Base-by-base conservation (phyloP, 2,797 vertebrate species). In the Gymnopithys bicolor region DNA sequence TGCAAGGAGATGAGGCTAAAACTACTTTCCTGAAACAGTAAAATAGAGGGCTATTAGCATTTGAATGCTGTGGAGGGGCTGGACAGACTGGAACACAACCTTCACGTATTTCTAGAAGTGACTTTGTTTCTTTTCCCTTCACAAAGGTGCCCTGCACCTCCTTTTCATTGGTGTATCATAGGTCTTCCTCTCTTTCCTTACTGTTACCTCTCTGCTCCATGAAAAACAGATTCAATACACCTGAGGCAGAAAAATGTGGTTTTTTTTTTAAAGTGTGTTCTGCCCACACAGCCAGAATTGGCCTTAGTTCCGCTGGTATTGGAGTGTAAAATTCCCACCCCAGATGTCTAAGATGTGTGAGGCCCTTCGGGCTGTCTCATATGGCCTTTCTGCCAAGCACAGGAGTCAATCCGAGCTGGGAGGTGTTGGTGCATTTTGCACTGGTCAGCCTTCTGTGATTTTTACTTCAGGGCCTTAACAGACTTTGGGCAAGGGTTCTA, bases 401-500 rank as follows among this genome's bases (percentile, higher is more conserved):
- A 51, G 39, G 17, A 45, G 12, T 23, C 7, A 4, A 0, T 24
- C 18, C 0, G 0, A 71, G 46, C 66, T 69, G 49, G 15, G 49
- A 74, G 19, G 30, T 6, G 6, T 56, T 0, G 0, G 1, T 28
- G 41, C 7, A 19, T 33, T 48, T 78, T 41, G 30, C 45, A 52
- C 28, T 14, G 33, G 9, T 74, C 41, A 63, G 0, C 3, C 5
- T 51, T 67, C 11, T 7, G 18, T 51, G 37, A 37, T 59, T 68
- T 87, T 82, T 87, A 14, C 81, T 39, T 48, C 13, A 37, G 24
- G 27, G 3, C 30, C 43, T 48, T 60, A 23, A 35, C 37, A 11
- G 64, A 33, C 8, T 12, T 7, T 28, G 24, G 35, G 43, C 13
- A 79, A 89, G 46, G 17, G 25, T 63, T 46, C 43, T 74, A 27